A percentile compares a stretch with the other conserved stretches of the same genome.
phyloP scores from a whole-genome alignment of 2,113 vertebrate genomes.

The Cyanoramphus novaezelandiae region DNA sequence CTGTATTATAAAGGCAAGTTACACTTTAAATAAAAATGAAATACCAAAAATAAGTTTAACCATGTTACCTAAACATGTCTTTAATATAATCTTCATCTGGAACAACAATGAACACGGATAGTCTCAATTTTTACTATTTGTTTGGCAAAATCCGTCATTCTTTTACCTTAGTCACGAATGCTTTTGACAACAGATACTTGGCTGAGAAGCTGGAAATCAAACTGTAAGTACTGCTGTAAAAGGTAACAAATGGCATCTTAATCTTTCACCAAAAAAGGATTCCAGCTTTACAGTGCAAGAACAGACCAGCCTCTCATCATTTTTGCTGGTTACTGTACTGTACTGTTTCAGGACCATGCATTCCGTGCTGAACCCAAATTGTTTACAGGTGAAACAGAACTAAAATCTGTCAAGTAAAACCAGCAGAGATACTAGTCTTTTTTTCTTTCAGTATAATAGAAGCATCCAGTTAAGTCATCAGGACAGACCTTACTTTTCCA shows the following conservation, averaged over 20 bases:
- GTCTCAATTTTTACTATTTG: slow-evolving; percentile 1
- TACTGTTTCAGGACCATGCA: neutral
- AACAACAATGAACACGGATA: neutral
- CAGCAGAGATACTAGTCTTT: slow-evolving; percentile 49
- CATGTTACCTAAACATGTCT: neutral
- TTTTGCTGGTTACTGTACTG: slow-evolving; percentile 52
- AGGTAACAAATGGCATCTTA: slow-evolving; percentile 36
- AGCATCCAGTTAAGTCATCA: slow-evolving; percentile 60
- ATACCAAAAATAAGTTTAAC: neutral
- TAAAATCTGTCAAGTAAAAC: neutral
- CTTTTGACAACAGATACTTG: slow-evolving; percentile 66
- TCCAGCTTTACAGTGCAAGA: slow-evolving; percentile 16
- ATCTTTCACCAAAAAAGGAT: slow-evolving; percentile 49
- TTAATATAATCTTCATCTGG: neutral
- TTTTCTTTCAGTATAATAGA: slow-evolving; percentile 70
- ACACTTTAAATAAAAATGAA: neutral
- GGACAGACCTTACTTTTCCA: slow-evolving; percentile 68
- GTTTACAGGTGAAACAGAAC: neutral
- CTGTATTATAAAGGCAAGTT: neutral
- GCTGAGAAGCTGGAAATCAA: neutral
- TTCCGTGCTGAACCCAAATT: slow-evolving; percentile 33
- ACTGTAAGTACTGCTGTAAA: slow-evolving; percentile 45
- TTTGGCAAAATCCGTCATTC: slow-evolving; percentile 57
- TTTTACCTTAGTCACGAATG: slow-evolving; percentile 50
- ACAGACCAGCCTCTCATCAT: slow-evolving; percentile 66